These are phyloP conservation scores for Conus betulinus DNA, from an alignment of 1,140 invertebrate genomes.

Conservation along the genomic window DNA sequence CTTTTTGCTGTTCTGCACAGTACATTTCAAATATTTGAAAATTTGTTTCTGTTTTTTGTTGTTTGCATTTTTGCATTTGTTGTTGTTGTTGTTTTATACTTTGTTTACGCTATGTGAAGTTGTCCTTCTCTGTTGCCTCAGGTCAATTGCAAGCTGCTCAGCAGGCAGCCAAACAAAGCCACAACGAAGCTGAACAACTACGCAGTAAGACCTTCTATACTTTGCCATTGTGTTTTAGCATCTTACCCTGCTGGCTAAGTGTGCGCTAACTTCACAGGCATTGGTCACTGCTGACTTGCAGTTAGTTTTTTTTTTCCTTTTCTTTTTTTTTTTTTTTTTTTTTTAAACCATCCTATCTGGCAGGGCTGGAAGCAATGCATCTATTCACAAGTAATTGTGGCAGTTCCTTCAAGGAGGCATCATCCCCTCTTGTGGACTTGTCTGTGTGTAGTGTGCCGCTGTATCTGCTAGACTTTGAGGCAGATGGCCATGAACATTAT, in stretches of 20 bases:
- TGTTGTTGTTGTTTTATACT: neutral
- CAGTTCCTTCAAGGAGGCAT: too few species aligned
- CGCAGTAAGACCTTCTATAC: slow-evolving; percentile 60
- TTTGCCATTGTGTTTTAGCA: neutral
- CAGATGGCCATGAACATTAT: too few species aligned
- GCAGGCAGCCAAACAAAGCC: slow-evolving; percentile 68
- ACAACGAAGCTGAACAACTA: slow-evolving; percentile 71
- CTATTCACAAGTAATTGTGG: too few species aligned
- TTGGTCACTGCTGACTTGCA: neutral
- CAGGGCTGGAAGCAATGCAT: too few species aligned
- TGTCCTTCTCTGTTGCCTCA: slow-evolving; percentile 25
- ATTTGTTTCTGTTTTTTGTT: too few species aligned
- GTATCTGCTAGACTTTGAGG: too few species aligned
- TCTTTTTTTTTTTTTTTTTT: too few species aligned
- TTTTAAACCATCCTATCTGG: too few species aligned
- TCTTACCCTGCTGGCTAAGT: neutral
- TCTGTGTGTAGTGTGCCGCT: too few species aligned
- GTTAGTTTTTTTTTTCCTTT: neutral
- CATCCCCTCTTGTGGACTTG: too few species aligned
- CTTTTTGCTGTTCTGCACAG: too few species aligned
- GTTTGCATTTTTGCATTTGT: neutral
- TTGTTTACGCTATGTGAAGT: neutral
- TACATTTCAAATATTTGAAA: too few species aligned
- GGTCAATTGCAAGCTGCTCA: slow-evolving; percentile 63
- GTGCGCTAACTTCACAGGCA: neutral